phyloP scores from a whole-genome alignment of 2,797 vertebrate genomes.

The Propithecus perrieri region DNA sequence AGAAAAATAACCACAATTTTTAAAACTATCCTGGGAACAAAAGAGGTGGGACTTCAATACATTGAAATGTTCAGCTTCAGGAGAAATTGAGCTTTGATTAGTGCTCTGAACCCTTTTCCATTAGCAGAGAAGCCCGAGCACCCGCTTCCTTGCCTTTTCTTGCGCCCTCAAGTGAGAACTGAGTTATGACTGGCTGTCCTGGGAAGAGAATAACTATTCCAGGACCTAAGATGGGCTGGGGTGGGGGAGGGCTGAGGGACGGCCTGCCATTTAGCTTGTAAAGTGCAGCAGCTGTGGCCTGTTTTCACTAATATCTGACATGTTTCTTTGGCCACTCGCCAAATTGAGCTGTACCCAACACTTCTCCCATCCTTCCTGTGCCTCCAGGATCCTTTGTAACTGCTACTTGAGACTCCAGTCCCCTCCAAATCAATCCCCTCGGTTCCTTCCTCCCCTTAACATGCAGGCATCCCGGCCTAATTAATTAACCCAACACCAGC shows the following conservation, averaged over 20 bases:
- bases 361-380: slow-evolving; percentile 79
- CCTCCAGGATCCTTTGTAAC: slow-evolving; percentile 76
- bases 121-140: slow-evolving; percentile 35
- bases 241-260: slow-evolving; percentile 47
- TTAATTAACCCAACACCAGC: slow-evolving; percentile 87
- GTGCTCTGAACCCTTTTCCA: slow-evolving; percentile 33
- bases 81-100: background rate
- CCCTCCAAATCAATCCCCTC: slow-evolving; percentile 72
- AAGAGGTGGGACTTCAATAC: background rate
- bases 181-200: slow-evolving; percentile 69
- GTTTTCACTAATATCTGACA: slow-evolving; percentile 89
- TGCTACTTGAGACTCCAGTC: slow-evolving; percentile 73
- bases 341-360: slow-evolving; percentile 81
- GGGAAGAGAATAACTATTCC: slow-evolving; percentile 72
- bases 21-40: background rate
- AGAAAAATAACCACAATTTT: background rate
- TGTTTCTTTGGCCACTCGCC: slow-evolving; percentile 82
- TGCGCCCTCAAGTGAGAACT: slow-evolving; percentile 72
- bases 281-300: slow-evolving; percentile 86
- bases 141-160: slow-evolving; percentile 48
- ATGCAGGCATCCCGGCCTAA: slow-evolving; percentile 81
- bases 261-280: slow-evolving; percentile 65
- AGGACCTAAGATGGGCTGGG: background rate
- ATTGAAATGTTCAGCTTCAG: slow-evolving; percentile 13
- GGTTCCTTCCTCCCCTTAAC: slow-evolving; percentile 75